Percentiles rank a stretch among this genome's conserved stretches.
Conservation (phyloP, 92 coral and sea anemone species). For the Epizoanthus fatuus region DNA sequence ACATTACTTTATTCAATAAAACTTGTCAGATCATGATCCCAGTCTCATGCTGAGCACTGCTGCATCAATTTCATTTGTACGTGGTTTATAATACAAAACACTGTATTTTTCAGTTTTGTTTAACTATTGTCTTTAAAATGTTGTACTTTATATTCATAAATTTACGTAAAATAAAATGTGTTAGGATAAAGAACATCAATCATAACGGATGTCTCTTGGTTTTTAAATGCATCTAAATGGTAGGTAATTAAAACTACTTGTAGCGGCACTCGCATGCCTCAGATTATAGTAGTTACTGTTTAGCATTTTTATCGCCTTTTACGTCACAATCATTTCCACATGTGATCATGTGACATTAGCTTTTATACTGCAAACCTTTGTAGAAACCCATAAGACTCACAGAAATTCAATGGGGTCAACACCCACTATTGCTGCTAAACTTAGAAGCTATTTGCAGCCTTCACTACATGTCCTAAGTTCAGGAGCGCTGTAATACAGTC, state of each 20-base stretch:
- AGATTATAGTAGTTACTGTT: not conserved
- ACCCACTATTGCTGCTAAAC: not conserved
- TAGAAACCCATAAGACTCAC: not conserved
- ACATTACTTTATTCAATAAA: too few relatives aligned
- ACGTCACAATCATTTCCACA: not conserved
- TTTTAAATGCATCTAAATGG: too few relatives aligned
- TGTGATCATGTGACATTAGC: not conserved
- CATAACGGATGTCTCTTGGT: too few relatives aligned
- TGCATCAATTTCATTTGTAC: too few relatives aligned
- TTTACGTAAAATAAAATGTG: too few relatives aligned
- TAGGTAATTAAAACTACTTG: not conserved
- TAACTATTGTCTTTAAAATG: too few relatives aligned
- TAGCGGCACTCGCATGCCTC: not conserved
- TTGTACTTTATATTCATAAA: too few relatives aligned
- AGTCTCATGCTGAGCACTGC: too few relatives aligned
- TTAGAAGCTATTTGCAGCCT: not conserved
- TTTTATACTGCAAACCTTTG: not conserved
- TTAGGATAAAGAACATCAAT: too few relatives aligned
- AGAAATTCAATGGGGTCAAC: not conserved
- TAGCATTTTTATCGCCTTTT: not conserved
- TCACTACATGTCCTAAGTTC: not conserved
- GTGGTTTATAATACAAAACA: too few relatives aligned
- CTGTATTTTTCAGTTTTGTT: too few relatives aligned
- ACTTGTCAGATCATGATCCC: too few relatives aligned
- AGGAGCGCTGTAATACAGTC: not conserved